phyloP scores from a whole-genome alignment of 2,797 vertebrate genomes.

The Lerista edwardsae region DNA sequence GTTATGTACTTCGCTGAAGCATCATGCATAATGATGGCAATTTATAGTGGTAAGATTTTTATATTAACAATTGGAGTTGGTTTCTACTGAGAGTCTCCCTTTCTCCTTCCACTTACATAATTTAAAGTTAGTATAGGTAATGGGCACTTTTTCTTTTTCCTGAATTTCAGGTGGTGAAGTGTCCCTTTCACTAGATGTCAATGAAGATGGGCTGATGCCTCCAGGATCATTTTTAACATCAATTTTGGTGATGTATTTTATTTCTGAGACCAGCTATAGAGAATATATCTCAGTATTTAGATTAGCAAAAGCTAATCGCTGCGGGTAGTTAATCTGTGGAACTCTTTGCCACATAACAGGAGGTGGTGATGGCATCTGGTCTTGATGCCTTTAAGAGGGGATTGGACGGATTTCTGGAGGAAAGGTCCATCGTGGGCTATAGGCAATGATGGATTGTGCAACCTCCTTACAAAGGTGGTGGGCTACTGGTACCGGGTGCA shows the following conservation, averaged over 20 bases:
- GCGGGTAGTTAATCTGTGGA: no score
- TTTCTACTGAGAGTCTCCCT: not conserved
- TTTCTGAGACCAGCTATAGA: not conserved
- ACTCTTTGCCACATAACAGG: no score
- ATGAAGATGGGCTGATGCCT: not conserved
- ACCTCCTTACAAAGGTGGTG: no score
- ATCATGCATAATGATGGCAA: not conserved
- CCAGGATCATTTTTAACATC: constrained; percentile 38
- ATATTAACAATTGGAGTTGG: not conserved
- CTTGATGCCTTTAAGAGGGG: no score
- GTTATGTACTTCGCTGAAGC: not conserved
- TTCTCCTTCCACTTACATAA: not conserved
- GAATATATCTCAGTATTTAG: no score
- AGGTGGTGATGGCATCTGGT: no score
- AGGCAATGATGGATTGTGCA: no score
- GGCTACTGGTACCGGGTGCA: no score
- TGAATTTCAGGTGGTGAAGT: constrained; percentile 66
- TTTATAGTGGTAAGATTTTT: not conserved
- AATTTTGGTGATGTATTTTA: constrained; percentile 61
- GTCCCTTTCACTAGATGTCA: constrained; percentile 70
- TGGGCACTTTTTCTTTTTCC: not conserved
- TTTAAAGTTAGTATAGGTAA: not conserved
- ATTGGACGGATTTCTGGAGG: no score
- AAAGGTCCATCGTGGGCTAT: no score
- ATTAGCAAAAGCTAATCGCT: no score